Percentiles rank a stretch among this genome's conserved stretches.
These are phyloP conservation scores for Drosophila mercatorum DNA, from an alignment of 2,888 invertebrate genomes.

Conservation along the genomic window DNA sequence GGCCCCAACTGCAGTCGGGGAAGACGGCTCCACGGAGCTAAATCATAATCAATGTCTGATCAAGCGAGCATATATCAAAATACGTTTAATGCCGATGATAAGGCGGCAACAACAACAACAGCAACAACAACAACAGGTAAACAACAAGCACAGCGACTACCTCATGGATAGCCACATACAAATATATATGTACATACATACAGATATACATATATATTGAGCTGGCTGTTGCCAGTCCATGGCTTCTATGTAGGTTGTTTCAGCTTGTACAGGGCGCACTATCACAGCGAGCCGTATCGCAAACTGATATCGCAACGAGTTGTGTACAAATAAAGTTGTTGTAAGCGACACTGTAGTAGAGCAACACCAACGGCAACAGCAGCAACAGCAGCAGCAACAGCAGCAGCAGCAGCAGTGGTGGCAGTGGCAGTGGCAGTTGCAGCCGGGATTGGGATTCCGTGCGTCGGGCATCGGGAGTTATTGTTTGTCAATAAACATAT, in stretches of 20 bases:
- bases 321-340: slow-evolving; percentile 54
- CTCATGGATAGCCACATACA: slow-evolving; percentile 10
- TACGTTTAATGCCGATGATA: slow-evolving; percentile 42
- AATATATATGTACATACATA: background rate
- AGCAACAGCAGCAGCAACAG: background rate
- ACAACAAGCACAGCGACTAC: slow-evolving; percentile 37
- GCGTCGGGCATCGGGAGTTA: slow-evolving; percentile 18
- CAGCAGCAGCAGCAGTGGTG: background rate
- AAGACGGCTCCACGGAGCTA: slow-evolving; percentile 31
- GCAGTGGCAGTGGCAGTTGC: slow-evolving; percentile 19
- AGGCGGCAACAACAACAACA: slow-evolving; percentile 27
- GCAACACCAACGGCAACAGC: slow-evolving; percentile 12
- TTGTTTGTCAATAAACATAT: slow-evolving; percentile 76
- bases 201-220: background rate
- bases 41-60: slow-evolving; percentile 56
- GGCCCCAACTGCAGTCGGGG: slow-evolving; percentile 18
- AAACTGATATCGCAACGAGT: slow-evolving; percentile 56
- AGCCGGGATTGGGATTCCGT: slow-evolving; percentile 10
- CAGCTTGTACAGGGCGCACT: slow-evolving; percentile 46
- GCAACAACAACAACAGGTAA: slow-evolving; percentile 41
- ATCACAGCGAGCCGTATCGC: slow-evolving; percentile 54
- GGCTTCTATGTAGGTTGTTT: slow-evolving; percentile 45
- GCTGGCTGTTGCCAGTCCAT: slow-evolving; percentile 13
- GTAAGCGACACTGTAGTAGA: slow-evolving; percentile 40
- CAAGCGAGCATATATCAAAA: slow-evolving; percentile 51